Evolutionary conservation across 2,113 vertebrate species (phyloP).

Genomic region (Numenius arquata): DNA sequence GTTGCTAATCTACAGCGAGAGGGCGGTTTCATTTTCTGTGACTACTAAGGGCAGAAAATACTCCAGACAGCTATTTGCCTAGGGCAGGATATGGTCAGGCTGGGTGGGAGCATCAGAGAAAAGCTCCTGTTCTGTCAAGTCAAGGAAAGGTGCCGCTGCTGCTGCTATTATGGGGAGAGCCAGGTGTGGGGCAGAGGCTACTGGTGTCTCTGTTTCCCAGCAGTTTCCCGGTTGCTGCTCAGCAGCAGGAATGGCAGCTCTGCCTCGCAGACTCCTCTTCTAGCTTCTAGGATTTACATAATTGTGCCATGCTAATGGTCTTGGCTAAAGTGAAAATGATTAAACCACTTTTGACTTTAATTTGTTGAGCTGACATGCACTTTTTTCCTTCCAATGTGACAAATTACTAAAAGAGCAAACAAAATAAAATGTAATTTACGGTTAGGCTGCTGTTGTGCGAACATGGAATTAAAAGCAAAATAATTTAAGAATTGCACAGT

Average conservation of each 20-base stretch:
- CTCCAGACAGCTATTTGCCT: not conserved
- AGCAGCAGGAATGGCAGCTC: not conserved
- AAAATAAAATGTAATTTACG: slow-evolving; percentile 66
- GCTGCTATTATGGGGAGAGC: not conserved
- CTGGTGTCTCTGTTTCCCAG: not conserved
- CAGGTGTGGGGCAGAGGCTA: not conserved
- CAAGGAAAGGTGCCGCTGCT: not conserved
- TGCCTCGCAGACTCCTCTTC: not conserved
- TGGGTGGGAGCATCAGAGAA: not conserved
- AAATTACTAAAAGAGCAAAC: slow-evolving; percentile 62
- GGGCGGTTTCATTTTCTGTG: not conserved
- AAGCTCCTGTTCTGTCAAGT: not conserved
- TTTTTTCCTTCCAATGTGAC: slow-evolving; percentile 43
- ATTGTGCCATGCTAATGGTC: slow-evolving; percentile 46
- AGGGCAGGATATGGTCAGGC: not conserved
- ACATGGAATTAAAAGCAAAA: slow-evolving; percentile 54
- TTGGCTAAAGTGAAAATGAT: slow-evolving; percentile 66
- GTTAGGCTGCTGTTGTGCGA: slow-evolving; percentile 32
- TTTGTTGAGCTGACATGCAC: slow-evolving; percentile 40
- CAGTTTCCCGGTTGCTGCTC: not conserved
- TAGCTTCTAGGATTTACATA: slow-evolving; percentile 47
- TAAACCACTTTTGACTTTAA: slow-evolving; percentile 66
- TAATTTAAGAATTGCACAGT: slow-evolving; percentile 36
- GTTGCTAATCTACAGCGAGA: not conserved
- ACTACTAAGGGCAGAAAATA: not conserved